Percentiles rank a stretch among this genome's conserved stretches.
These are phyloP conservation scores for Xenopus tropicalis DNA, from an alignment of 2,113 vertebrate species.

Conservation along the genomic window DNA sequence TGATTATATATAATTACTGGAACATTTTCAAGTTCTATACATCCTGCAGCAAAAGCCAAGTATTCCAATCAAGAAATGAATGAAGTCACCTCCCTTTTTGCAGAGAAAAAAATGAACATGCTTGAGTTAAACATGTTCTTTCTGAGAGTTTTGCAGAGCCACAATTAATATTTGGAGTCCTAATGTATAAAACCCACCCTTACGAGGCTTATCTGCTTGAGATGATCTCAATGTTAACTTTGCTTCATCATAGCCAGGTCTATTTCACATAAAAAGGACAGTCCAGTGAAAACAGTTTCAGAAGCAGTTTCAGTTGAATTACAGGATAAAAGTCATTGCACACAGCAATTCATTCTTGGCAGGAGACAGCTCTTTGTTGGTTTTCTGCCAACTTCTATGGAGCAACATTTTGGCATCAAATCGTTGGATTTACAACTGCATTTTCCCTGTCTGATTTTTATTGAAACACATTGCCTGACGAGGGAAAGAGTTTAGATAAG, in stretches of 20 bases:
- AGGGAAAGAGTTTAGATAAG: slow-evolving; percentile 32
- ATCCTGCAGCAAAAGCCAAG: slow-evolving; percentile 33
- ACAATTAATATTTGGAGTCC: slow-evolving; percentile 24
- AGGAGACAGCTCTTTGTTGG: slow-evolving; percentile 16
- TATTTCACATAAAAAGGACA: slow-evolving; percentile 28
- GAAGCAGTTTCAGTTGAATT: slow-evolving; percentile 40
- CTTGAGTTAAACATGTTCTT: slow-evolving; percentile 15
- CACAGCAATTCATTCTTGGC: slow-evolving; percentile 38
- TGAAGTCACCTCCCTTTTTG: slow-evolving; percentile 25
- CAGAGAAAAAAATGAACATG: slow-evolving; percentile 15
- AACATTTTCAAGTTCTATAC: slow-evolving; percentile 39
- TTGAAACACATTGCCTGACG: slow-evolving; percentile 27
- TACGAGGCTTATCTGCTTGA: slow-evolving; percentile 32
- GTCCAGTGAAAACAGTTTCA: slow-evolving; percentile 40
- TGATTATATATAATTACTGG: slow-evolving; percentile 39
- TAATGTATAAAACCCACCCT: slow-evolving; percentile 20
- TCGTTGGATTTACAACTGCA: slow-evolving; percentile 25
- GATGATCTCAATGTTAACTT: slow-evolving; percentile 35
- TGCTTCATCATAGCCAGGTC: slow-evolving; percentile 30
- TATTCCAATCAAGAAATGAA: slow-evolving; percentile 32
- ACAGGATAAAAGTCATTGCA: slow-evolving; percentile 34
- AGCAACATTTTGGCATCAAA: slow-evolving; percentile 41
- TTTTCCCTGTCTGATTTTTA: slow-evolving; percentile 38
- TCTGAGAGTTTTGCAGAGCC: slow-evolving; percentile 11
- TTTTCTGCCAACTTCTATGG: slow-evolving; percentile 26